Evolutionary conservation across 2,888 invertebrate species (phyloP).

Genomic region (Eupithecia centaureata): DNA sequence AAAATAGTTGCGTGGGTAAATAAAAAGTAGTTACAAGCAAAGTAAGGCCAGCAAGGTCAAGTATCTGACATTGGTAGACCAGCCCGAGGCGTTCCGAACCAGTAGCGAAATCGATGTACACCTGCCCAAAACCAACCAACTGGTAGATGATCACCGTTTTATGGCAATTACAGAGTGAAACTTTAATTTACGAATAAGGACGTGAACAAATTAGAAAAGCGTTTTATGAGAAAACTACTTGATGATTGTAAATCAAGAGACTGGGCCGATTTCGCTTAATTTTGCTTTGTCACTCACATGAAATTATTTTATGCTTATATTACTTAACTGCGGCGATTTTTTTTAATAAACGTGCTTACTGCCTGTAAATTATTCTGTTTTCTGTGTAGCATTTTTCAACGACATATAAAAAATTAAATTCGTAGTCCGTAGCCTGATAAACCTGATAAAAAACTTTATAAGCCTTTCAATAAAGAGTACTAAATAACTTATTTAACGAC

Average conservation of each 20-base stretch:
- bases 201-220: constrained; percentile 36
- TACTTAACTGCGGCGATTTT: neutral
- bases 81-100: constrained; percentile 51
- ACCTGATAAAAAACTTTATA: neutral
- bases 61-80: constrained; percentile 57
- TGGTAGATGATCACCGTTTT: constrained; percentile 49
- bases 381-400: neutral
- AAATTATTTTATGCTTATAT: neutral
- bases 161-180: constrained; percentile 54
- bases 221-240: constrained; percentile 21
- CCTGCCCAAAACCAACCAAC: constrained; percentile 50
- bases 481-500: neutral
- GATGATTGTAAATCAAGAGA: constrained; percentile 13
- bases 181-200: constrained; percentile 46
- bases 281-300: constrained; percentile 18
- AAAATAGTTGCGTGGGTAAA: constrained; percentile 9
- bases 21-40: constrained; percentile 31
- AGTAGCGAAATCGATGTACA: constrained; percentile 52
- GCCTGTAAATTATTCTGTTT: neutral
- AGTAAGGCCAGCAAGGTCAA: constrained; percentile 43
- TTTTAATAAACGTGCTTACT: no score
- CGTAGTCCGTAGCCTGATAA: no score
- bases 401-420: neutral
- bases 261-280: constrained; percentile 9
- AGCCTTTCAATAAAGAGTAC: neutral